A percentile compares a stretch with the other conserved stretches of the same genome.
Conservation (phyloP, 2,113 vertebrate species). For the Alces alces region DNA sequence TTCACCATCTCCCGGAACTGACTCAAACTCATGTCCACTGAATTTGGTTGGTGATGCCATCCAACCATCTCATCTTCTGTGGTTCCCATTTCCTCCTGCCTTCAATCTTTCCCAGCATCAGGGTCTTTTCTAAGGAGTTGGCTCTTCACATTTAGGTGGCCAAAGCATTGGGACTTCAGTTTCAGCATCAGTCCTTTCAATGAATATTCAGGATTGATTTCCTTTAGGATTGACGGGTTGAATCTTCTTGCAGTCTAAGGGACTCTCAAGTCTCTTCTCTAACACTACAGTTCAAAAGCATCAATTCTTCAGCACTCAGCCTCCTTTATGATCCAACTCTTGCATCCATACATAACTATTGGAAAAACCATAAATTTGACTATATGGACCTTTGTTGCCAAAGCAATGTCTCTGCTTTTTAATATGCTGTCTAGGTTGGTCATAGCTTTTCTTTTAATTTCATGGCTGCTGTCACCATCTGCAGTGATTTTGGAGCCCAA, state of each 20-base stretch:
- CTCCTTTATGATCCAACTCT: not conserved
- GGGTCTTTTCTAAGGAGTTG: not conserved
- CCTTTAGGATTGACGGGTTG: not conserved
- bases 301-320: not conserved
- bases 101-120: not conserved
- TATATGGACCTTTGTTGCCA: not conserved
- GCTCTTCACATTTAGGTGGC: not conserved
- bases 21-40: not conserved
- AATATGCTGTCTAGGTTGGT: not conserved
- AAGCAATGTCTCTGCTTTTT: not conserved
- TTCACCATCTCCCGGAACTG: not conserved
- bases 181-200: not conserved
- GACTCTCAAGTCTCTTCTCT: not conserved
- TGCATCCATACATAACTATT: not conserved
- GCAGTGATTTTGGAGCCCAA: no score
- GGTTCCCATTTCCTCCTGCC: not conserved
- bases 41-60: not conserved
- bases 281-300: not conserved
- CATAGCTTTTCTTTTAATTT: not conserved
- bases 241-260: not conserved
- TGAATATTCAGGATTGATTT: not conserved
- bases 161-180: not conserved
- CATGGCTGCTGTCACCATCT: no score
- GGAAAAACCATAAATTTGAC: not conserved
- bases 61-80: not conserved